Evolutionary conservation across 1,140 invertebrate genomes (phyloP), one percentile per base, ranked within the genome.

Genomic region (Rhyzopertha dominica): DNA sequence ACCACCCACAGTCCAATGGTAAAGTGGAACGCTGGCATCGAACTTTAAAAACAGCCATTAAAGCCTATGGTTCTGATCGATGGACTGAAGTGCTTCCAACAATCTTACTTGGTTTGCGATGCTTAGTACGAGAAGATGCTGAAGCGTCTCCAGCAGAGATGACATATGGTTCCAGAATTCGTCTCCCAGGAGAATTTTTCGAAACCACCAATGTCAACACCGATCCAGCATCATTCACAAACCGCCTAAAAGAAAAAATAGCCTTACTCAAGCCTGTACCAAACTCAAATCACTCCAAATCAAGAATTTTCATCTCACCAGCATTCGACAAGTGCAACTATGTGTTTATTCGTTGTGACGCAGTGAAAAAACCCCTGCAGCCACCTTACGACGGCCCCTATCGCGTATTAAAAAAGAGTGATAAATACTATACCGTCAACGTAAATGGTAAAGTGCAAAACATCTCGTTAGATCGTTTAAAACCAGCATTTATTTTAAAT

Each of bases 71-170:
- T 4, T 35, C 25, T 7, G 28, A 26, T 4, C 28, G 25, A 0
- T 71, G 68, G 66, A 31, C 49, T 0, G 35, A 59, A 8, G 44
- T 42, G 13, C 50, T 70, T 29, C 65, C 66, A 4, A 51, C 56
- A 13, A 59, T 68, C 5, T 28, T 70, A 3, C 40, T 69, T 5
- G 65, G 63, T 5, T 17, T 67, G 0, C 49, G 63, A 1, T 41
- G 51, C 3, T 31, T 47, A 1, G 40, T 35, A 0, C 58, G 59
- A 17, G 51, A 56, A 17, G 55, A 66, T 16, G 25, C 56, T 1
- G 25, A 45, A 4, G 22, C 44, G 1, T 50, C 59, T 0, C 29
- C 58, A 1, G 58, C 56, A 2, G 56, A 65, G 18, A 22, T 62
- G 5, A 38, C 66, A 0, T 67, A 52, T 36, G 64, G 64, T 1